A percentile compares a stretch with the other conserved stretches of the same genome.
These are phyloP conservation scores for Irena cyanogastra DNA, from an alignment of 2,113 vertebrate genomes.

Conservation along the genomic window DNA sequence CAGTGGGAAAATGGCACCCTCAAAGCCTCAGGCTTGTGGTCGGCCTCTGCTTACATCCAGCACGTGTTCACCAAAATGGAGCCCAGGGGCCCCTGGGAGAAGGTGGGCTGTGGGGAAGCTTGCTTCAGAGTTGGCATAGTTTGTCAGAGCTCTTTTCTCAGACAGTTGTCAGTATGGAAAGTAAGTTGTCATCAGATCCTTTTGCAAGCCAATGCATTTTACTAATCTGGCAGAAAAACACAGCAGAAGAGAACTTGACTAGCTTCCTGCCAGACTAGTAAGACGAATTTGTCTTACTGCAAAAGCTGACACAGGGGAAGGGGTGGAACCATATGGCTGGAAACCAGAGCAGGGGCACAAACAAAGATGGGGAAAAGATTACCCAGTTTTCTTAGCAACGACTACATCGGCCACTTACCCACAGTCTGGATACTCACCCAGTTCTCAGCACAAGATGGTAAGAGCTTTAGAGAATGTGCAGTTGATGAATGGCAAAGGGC, in stretches of 20 bases:
- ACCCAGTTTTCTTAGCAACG: not conserved
- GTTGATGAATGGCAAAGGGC: not conserved
- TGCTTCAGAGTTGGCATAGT: not conserved
- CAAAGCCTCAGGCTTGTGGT: not conserved
- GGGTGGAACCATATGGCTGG: slow-evolving; percentile 16
- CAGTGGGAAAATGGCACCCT: not conserved
- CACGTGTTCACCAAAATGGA: not conserved
- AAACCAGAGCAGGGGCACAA: not conserved
- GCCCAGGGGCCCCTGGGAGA: not conserved
- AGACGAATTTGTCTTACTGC: not conserved
- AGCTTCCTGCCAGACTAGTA: slow-evolving; percentile 44
- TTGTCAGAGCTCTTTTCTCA: slow-evolving; percentile 27
- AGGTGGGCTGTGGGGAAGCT: not conserved
- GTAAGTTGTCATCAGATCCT: slow-evolving; percentile 47
- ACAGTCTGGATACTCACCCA: not conserved
- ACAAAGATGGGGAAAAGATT: not conserved
- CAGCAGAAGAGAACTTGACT: slow-evolving; percentile 21
- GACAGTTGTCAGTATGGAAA: slow-evolving; percentile 39
- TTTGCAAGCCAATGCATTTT: slow-evolving; percentile 34
- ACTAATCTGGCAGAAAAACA: slow-evolving; percentile 50
- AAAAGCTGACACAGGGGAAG: slow-evolving; percentile 20
- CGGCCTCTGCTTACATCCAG: not conserved
- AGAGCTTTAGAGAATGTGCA: not conserved
- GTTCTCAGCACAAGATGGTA: not conserved
- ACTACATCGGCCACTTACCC: not conserved